Base-by-base conservation (phyloP, 2,888 invertebrate genomes). In the Ochropleura leucogaster region DNA sequence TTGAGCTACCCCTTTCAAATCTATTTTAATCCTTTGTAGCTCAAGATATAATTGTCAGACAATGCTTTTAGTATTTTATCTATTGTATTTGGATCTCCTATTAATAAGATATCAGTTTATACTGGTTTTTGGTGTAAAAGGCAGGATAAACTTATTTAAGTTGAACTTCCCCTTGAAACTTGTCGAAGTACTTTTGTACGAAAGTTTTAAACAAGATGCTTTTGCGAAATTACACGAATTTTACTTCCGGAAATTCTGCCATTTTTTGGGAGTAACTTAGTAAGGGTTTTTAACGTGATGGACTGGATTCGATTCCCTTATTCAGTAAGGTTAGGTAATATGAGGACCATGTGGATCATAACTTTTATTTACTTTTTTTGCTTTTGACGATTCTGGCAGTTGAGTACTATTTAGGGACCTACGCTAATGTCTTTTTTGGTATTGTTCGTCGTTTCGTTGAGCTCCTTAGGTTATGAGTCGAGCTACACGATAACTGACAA, bases 1-100 rank as follows among this genome's bases (percentile, higher is more conserved):
- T 42, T 47, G 71, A 72, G 10, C 64, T 47, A 51, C 57, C 64
- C 40, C 64, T 75, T 75, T 71, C 14, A 63, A 70, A 6, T 42
- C 0, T 3, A 30, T 46, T 42, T 16, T 51, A 49, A 4, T 6
- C 8, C 20, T 49, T 18, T 12, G 18, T 40, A 47, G 68, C 14
- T 68, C 72, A 70, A 51, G 1, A n/a, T 75, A 71, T 40, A 68
- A 18, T 68, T 40, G 62, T 14, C 12, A 9, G 6, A 3, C 20
- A 40, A 57, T 60, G 44, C 9, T 66, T 62, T 53, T 2, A 59
- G 42, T 7, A 9, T 0, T 0, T 2, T 14, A 47, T 42, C 71
- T 67, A 72, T n/a, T 75, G 30, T 30, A 72, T 49, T 16, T 55
- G 9, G 72, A 76, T 18, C 65, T 46, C 44, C 18, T 30, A n/a